These are phyloP conservation scores for Synergus umbraculus DNA, from an alignment of 2,888 invertebrate genomes.

Conservation along the genomic window DNA sequence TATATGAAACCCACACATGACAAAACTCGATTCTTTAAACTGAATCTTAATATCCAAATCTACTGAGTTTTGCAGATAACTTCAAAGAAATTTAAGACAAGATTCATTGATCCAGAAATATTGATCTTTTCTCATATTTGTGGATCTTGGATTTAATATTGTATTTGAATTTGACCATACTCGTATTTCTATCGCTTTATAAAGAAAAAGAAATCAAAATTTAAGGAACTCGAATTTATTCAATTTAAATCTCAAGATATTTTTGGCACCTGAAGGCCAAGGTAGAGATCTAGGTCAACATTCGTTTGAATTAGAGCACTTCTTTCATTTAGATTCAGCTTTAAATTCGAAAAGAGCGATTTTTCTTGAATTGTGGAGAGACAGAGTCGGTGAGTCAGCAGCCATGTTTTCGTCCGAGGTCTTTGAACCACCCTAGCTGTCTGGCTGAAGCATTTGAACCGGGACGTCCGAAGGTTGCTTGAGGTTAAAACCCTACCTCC, in stretches of 20 bases:
- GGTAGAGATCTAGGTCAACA: constrained; percentile 12
- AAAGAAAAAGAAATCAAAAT: too few relatives aligned
- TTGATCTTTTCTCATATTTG: too few relatives aligned
- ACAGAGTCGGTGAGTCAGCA: constrained; percentile 42
- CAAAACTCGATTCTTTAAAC: neutral
- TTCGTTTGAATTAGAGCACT: constrained; percentile 4
- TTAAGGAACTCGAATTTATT: too few relatives aligned
- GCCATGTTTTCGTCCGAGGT: constrained; percentile 62
- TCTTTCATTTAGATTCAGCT: neutral
- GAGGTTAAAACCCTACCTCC: constrained; percentile 59
- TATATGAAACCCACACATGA: constrained; percentile 10
- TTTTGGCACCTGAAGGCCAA: neutral
- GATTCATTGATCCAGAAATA: too few relatives aligned
- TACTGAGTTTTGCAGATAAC: neutral
- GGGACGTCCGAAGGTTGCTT: constrained; percentile 64
- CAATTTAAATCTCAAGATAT: neutral
- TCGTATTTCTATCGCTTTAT: too few relatives aligned
- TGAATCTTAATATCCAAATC: neutral
- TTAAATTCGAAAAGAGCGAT: constrained; percentile 28
- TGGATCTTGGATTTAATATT: too few relatives aligned
- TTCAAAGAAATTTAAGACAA: too few relatives aligned
- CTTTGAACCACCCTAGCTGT: constrained; percentile 65
- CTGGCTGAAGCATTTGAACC: constrained; percentile 61
- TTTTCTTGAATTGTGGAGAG: constrained; percentile 34
- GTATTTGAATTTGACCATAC: too few relatives aligned